Percentiles rank a stretch among this genome's conserved stretches.
These are phyloP conservation scores for Exephanes ischioxanthus DNA, from an alignment of 2,888 invertebrate species.

Conservation along the genomic window DNA sequence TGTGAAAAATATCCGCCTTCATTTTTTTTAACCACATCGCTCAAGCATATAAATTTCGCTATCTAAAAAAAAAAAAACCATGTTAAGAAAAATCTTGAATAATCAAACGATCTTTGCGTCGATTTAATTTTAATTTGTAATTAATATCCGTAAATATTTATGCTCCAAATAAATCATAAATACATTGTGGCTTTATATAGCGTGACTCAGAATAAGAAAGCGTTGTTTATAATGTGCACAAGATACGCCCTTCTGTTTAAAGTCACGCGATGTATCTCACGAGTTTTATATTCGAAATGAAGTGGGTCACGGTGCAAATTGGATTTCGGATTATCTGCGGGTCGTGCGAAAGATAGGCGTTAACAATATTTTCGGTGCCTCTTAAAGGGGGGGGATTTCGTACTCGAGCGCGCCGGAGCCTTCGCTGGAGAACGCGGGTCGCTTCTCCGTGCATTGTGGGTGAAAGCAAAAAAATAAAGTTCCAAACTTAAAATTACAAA, in stretches of 20 bases:
- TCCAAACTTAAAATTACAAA: no score
- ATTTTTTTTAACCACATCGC: neutral
- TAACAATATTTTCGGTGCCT: constrained; percentile 6
- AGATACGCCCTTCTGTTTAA: constrained; percentile 4
- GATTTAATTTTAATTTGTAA: neutral
- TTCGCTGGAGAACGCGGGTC: constrained; percentile 30
- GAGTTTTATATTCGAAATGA: neutral
- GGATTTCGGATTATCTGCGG: constrained; percentile 18
- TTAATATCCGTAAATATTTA: neutral
- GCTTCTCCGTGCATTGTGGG: constrained; percentile 36
- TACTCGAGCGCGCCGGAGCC: constrained; percentile 40
- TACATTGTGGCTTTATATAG: neutral
- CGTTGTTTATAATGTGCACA: neutral
- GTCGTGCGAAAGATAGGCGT: constrained; percentile 9
- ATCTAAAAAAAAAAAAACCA: neutral
- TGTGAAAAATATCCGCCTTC: constrained; percentile 13
- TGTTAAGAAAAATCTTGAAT: no score
- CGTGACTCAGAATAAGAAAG: constrained; percentile 10
- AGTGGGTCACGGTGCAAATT: constrained; percentile 22
- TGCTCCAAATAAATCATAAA: constrained; percentile 1
- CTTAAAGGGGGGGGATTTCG: neutral
- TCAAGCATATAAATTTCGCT: neutral
- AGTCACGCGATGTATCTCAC: constrained; percentile 10
- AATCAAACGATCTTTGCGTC: no score
- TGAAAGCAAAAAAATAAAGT: neutral